Base-by-base conservation (phyloP, 2,888 invertebrate species). In the Apoda limacodes region DNA sequence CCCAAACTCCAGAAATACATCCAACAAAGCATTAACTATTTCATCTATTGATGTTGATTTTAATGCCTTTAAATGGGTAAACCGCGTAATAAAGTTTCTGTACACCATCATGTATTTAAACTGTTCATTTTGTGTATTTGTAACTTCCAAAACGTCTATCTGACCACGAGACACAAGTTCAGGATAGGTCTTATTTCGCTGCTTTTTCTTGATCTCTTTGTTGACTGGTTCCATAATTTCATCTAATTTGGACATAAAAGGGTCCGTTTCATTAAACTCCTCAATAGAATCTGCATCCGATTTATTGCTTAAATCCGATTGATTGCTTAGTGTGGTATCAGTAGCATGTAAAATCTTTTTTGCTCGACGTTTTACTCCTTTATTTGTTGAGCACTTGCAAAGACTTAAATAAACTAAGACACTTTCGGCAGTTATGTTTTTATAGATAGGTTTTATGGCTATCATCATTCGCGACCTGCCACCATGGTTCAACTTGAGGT, bases 91-190 rank as follows among this genome's bases (percentile, higher is more conserved):
- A 13, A 52, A 54, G 41, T 60, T 45, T 42, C 64, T 52, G 22
- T 66, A 67, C 2, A 67, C 57, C 50, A 68, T 41, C 32, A 68
- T 36, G 35, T 56, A 60, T 46, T 59, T 63, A 40, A 50, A 64
- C 32, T 58, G 53, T 23, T 65, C 67, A 2, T 37, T 39, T 2
- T 42, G 28, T 17, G 57, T 52, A 3, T 46, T 53, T 7, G 59
- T 55, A 0, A 65, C 62, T 10, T 57, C 47, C 9, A 68, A 34
- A 28, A 66, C 51, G 22, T 66, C 66, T 6, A 65, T 45, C 53
- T 67, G 68, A 0, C 60, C 64, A 5, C 65, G 49, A 2, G 54
- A 60, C 44, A 51, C 59, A 2, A 62, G 44, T 31, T 68, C 66
- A 4, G 59, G 55, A 30, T 51, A 51, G 28, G 41, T 46, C 24